Evolutionary conservation across 1,140 invertebrate species (phyloP).

Genomic region (Leptestheria dahalacensis): DNA sequence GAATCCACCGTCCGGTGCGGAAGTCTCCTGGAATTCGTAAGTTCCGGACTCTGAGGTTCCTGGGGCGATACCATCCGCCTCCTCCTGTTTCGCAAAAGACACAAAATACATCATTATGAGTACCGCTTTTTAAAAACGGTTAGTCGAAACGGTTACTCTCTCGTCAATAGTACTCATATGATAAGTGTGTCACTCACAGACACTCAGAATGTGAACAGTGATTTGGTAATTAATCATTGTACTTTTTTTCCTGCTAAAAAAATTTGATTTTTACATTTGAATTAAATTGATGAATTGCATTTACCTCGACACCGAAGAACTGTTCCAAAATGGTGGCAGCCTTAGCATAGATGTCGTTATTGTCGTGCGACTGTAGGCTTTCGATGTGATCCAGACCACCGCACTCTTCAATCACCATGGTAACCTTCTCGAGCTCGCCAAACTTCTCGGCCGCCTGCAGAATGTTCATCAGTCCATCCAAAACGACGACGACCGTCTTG

Average conservation of each 20-base stretch:
- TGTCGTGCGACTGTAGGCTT: slow-evolving; percentile 52
- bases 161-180: no score
- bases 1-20: slow-evolving; percentile 20
- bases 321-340: slow-evolving; percentile 62
- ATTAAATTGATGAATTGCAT: neutral
- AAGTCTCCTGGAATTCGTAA: slow-evolving; percentile 8
- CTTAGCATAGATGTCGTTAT: slow-evolving; percentile 68
- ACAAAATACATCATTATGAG: neutral
- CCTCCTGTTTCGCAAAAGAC: slow-evolving; percentile 12
- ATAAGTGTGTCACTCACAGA: slow-evolving; percentile 6
- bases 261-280: neutral
- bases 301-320: slow-evolving; percentile 49
- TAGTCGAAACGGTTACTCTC: no score
- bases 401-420: slow-evolving; percentile 42
- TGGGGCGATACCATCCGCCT: slow-evolving; percentile 19
- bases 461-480: slow-evolving; percentile 48
- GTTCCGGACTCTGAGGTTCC: slow-evolving; percentile 14
- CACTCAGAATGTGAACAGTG: slow-evolving; percentile 14
- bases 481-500: slow-evolving; percentile 39
- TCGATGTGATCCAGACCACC: slow-evolving; percentile 62
- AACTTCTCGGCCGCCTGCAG: slow-evolving; percentile 37
- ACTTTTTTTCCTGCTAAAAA: neutral
- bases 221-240: neutral
- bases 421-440: slow-evolving; percentile 33
- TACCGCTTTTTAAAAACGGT: no score